phyloP scores from a whole-genome alignment of 2,797 vertebrate species.

The Trachops cirrhosus region DNA sequence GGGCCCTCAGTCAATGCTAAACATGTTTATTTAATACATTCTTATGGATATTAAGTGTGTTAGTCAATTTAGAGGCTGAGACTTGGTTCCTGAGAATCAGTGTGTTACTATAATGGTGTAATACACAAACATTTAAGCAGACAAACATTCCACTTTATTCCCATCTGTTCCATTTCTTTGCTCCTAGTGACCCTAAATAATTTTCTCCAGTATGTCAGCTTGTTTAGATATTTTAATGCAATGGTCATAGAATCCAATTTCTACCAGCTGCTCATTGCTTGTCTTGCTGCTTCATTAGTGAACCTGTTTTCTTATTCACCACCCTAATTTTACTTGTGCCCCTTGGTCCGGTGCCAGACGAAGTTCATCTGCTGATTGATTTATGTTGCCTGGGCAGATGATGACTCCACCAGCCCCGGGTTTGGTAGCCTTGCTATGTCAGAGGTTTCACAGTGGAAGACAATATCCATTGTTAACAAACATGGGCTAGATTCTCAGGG shows the following conservation, averaged over 20 bases:
- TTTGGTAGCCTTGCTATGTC: not conserved
- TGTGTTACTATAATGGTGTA: not conserved
- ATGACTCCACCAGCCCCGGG: not conserved
- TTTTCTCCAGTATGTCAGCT: constrained; percentile 6
- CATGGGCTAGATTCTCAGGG: not conserved
- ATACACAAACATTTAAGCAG: constrained; percentile 34
- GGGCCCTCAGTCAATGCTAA: constrained; percentile 20
- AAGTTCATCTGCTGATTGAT: not conserved
- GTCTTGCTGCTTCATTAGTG: not conserved
- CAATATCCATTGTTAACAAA: not conserved
- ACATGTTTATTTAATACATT: constrained; percentile 35
- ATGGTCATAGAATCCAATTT: not conserved
- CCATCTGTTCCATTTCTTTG: constrained; percentile 27
- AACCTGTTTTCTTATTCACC: not conserved
- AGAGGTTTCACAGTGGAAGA: not conserved
- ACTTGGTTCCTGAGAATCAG: constrained; percentile 10
- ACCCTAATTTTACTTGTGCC: not conserved
- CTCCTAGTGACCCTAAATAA: not conserved
- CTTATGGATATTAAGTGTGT: constrained; percentile 12
- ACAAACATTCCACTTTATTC: constrained; percentile 24
- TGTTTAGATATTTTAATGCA: constrained; percentile 17
- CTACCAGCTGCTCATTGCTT: not conserved
- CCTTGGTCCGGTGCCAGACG: not conserved
- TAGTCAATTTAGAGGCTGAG: constrained; percentile 10
- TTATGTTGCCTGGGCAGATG: not conserved